Evolutionary conservation across 2,113 vertebrate species (phyloP), one percentile per base, ranked within the genome.

Genomic region (Hyperopisus bebe): DNA sequence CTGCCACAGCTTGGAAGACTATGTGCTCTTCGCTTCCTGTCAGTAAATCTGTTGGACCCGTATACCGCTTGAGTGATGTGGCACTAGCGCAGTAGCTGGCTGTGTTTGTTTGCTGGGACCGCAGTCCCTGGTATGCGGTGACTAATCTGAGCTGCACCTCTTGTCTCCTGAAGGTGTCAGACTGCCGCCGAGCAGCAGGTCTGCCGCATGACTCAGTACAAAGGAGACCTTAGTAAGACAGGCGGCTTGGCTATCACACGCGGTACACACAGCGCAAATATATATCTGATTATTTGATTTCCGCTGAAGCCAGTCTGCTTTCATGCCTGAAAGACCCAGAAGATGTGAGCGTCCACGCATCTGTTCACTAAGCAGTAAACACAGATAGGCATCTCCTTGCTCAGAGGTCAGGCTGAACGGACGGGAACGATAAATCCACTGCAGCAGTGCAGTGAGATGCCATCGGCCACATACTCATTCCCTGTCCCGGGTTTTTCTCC

Each of bases 131-230:
- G 47, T 3, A 89, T 24, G 39, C 27, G 80, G 77, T 89, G 80
- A 89, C 51, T 89, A 89, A 85, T 85, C 77, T 82, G 27, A 53
- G 89, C 80, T 19, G 89, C 77, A 27, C 55, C 80, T 47, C 35
- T 51, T 3, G 42, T 51, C 47, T 89, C 17, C 80, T 84, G 50
- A 11, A 89, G 35, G 89, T 89, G 89, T 85, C 89, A 89, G 89
- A 89, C 89, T 84, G 51, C 58, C 89, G 46, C 80, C 31, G 55
- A 84, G 89, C 89, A 89, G 77, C 31, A 58, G 77, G 77, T n/a
- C 80, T 9, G 24, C 89, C 0, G 42, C 50, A 84, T 89, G 89
- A 89, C 77, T 89, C 89, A 85, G 77, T 58, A 31, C 88, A 48
- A 89, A 62, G 51, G 24, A 83, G 31, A 47, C 51, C 55, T 84